Evolutionary conservation across 92 coral and sea anemone genomes (phyloP).

Genomic region (Palythoa heliodiscus): DNA sequence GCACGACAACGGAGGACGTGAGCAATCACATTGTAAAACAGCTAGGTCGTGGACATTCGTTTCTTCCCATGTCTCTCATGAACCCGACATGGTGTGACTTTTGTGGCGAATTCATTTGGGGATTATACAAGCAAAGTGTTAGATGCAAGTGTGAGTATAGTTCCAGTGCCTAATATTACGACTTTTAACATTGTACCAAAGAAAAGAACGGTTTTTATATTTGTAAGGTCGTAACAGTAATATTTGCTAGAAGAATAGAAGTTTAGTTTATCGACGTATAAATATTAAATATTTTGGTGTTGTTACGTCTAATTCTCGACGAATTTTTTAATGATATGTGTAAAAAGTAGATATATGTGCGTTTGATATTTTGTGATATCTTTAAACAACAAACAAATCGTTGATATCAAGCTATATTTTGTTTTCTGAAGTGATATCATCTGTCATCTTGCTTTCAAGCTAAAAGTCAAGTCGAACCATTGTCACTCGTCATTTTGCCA

Average conservation of each 20-base stretch:
- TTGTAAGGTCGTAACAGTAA: background rate
- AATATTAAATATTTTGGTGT: background rate
- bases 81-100: slow-evolving; percentile 98
- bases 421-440: background rate
- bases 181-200: background rate
- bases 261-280: background rate
- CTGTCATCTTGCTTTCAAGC: background rate
- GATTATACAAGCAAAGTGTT: slow-evolving; percentile 88
- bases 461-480: background rate
- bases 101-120: slow-evolving; percentile 99
- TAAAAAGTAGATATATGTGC: too few relatives aligned
- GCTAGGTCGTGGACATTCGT: slow-evolving; percentile 88
- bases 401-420: background rate
- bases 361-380: background rate
- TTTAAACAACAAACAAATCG: background rate
- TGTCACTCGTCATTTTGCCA: background rate
- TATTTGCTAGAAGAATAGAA: background rate
- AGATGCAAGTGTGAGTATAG: slow-evolving; percentile 94
- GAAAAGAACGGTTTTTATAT: background rate
- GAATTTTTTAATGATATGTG: background rate
- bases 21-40: slow-evolving; percentile 67
- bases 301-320: background rate
- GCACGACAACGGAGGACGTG: slow-evolving; percentile 67
- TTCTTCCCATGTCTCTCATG: slow-evolving; percentile 72
- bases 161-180: background rate